Conservation (phyloP, 1,140 invertebrate species). For the Zaprionus camerounensis region DNA sequence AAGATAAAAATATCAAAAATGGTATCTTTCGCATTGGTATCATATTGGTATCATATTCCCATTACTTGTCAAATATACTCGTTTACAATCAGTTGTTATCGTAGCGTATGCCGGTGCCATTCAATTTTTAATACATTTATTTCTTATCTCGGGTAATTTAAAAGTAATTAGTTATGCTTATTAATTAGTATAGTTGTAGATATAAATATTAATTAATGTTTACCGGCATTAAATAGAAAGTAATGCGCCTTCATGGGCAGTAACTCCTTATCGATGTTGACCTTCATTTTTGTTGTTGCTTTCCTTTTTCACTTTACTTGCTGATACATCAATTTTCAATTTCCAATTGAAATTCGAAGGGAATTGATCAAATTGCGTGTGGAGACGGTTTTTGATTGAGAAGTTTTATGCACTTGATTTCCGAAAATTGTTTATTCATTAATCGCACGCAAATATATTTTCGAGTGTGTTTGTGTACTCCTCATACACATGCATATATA, state of each 20-base stretch:
- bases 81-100: neutral
- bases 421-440: slow-evolving; percentile 41
- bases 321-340: slow-evolving; percentile 11
- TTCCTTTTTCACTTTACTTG: neutral
- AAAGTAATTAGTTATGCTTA: neutral
- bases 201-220: slow-evolving; percentile 36
- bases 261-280: slow-evolving; percentile 89
- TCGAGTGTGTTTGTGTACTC: slow-evolving; percentile 10
- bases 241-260: slow-evolving; percentile 94
- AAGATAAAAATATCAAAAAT: neutral
- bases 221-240: slow-evolving; percentile 95
- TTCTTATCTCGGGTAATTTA: neutral
- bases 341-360: slow-evolving; percentile 14
- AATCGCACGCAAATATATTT: slow-evolving; percentile 25
- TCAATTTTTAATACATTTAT: neutral
- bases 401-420: slow-evolving; percentile 14
- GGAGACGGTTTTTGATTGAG: neutral
- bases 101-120: neutral
- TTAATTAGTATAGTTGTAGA: neutral
- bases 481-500: slow-evolving; percentile 1
- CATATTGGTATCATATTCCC: neutral
- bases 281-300: slow-evolving; percentile 61
- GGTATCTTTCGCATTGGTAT: neutral
- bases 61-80: neutral
- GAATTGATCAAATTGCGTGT: neutral